phyloP scores from a whole-genome alignment of 2,888 invertebrate genomes.

The Noctua janthina region DNA sequence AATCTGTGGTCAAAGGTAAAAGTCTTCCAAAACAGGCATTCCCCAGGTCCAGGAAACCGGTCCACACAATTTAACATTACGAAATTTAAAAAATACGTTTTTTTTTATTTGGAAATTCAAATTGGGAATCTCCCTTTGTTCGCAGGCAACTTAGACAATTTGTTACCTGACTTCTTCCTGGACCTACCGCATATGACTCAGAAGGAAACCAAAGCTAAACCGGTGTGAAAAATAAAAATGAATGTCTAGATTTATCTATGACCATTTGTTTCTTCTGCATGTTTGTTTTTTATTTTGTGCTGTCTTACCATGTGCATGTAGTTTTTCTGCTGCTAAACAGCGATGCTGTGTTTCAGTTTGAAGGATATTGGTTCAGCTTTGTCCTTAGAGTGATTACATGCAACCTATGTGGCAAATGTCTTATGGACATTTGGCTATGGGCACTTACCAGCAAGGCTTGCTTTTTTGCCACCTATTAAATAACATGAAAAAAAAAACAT shows the following conservation, averaged over 20 bases:
- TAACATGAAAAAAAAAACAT: background rate
- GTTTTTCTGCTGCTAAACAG: background rate
- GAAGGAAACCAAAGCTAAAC: slow-evolving; percentile 68
- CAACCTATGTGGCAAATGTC: background rate
- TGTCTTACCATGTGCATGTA: slow-evolving; percentile 21
- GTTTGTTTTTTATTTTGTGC: slow-evolving; percentile 55
- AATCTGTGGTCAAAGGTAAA: slow-evolving; percentile 67
- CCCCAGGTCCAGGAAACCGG: slow-evolving; percentile 57
- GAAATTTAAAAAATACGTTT: slow-evolving; percentile 44
- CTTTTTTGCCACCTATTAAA: background rate
- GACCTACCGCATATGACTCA: slow-evolving; percentile 82
- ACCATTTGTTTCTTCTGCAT: slow-evolving; percentile 72
- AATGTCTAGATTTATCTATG: slow-evolving; percentile 66
- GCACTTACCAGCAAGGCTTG: background rate
- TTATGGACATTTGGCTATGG: background rate
- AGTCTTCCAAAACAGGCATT: slow-evolving; percentile 2
- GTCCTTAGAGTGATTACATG: background rate
- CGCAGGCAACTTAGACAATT: slow-evolving; percentile 91
- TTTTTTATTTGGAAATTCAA: slow-evolving; percentile 59
- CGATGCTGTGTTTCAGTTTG: background rate
- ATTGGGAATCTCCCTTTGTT: slow-evolving; percentile 79
- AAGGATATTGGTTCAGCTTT: background rate
- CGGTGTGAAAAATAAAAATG: slow-evolving; percentile 77
- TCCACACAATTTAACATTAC: slow-evolving; percentile 28
- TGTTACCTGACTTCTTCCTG: slow-evolving; percentile 97